These are phyloP conservation scores for Lithophane socia DNA, from an alignment of 2,888 invertebrate genomes.

Conservation along the genomic window DNA sequence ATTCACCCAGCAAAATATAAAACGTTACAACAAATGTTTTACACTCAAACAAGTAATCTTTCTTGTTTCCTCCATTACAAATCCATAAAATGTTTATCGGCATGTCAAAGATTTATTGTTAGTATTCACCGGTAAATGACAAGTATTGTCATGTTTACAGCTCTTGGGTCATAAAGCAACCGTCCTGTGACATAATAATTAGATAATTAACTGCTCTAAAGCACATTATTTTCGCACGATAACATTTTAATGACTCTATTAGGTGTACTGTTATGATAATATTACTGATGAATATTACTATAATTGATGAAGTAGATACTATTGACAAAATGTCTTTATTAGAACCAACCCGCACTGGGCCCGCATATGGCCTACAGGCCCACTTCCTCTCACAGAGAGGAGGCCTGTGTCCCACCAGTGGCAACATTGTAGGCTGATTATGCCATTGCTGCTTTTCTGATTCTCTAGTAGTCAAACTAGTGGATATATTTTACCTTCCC, in stretches of 20 bases:
- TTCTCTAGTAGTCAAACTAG: not conserved
- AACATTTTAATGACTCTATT: slow-evolving; percentile 12
- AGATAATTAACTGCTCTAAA: slow-evolving; percentile 39
- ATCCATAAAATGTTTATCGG: slow-evolving; percentile 47
- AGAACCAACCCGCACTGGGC: not conserved
- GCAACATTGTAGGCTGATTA: not conserved
- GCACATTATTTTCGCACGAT: slow-evolving; percentile 35
- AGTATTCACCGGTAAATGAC: slow-evolving; percentile 27
- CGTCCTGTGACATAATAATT: slow-evolving; percentile 36
- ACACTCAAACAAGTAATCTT: slow-evolving; percentile 10
- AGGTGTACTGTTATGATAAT: not conserved
- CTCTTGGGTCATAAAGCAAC: slow-evolving; percentile 30
- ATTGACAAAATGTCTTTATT: not conserved
- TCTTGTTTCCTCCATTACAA: slow-evolving; percentile 28
- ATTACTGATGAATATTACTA: not conserved
- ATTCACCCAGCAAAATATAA: slow-evolving; percentile 11
- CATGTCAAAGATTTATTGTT: slow-evolving; percentile 36
- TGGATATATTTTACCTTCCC: not conserved
- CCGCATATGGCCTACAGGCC: not conserved
- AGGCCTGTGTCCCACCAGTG: not conserved
- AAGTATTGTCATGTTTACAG: slow-evolving; percentile 51
- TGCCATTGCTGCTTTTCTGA: not conserved
- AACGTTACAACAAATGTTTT: slow-evolving; percentile 6
- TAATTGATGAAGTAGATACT: not conserved
- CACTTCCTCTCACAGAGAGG: not conserved